Base-by-base conservation (phyloP, 2,797 vertebrate species). In the Falco columbarius region DNA sequence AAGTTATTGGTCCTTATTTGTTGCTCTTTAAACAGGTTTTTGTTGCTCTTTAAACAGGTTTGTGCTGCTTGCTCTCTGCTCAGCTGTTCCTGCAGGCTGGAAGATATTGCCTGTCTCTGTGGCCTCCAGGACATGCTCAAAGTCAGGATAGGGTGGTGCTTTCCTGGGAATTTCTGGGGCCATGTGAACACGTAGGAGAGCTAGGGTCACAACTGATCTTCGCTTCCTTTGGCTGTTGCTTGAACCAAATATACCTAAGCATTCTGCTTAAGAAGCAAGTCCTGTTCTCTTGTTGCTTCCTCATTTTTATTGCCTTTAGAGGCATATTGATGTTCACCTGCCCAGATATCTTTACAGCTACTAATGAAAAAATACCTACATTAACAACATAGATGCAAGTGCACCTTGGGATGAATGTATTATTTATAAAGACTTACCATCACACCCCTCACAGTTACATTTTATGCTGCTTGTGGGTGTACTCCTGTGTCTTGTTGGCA, bases 401-500 rank as follows among this genome's bases (percentile, higher is more conserved):
- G 72, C 65, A 82, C 93, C 89, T 96, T 84, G 94, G 97, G 96
- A 70, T 93, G 89, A 97, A 76, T 86, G 92, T 93, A 96, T 96
- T 97, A 92, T 95, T 97, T 97, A 95, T 96, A 86, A 89, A 93
- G 92, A 96, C 91, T 96, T 97, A 96, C 97, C 97, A 96, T 98
- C 97, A 89, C 96, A 97, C 90, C 91, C 96, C 92, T 93, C 88
- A 93, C 96, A 94, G 89, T 93, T 74, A 74, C 67, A 96, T 94
- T 97, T 97, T 97, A 75, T 74, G 95, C 95, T 86, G 96, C 96
- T 98, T 92, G 96, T 95, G 97, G 97, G 97, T 86, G 59, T 92
- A 95, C 95, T 94, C 96, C 96, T 97, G 96, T 51, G 90, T 97
- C 96, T 97, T 91, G 86, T 97, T 97, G 97, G 97, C 94, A 95